Evolutionary conservation across 2,113 vertebrate species (phyloP).

Genomic region (Bombycilla garrulus): DNA sequence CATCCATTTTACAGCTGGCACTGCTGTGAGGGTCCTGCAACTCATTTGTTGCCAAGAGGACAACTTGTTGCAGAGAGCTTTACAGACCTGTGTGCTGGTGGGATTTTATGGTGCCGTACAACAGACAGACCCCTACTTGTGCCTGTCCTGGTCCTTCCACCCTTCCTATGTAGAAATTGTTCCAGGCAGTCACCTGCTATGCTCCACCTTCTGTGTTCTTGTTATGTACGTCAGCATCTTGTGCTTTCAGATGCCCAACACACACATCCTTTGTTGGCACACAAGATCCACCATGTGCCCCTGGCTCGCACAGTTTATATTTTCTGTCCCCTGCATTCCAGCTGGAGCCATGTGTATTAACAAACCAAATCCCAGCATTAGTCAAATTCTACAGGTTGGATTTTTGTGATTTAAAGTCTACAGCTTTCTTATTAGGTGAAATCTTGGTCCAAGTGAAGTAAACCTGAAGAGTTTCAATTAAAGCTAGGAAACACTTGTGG

Average conservation of each 20-base stretch:
- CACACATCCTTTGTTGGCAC: neutral
- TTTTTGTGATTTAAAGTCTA: neutral
- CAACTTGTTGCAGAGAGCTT: rapidly evolving
- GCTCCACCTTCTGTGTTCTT: neutral
- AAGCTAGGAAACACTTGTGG: neutral
- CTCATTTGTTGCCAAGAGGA: neutral
- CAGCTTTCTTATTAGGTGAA: neutral
- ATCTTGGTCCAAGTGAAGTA: neutral
- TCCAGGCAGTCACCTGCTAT: neutral
- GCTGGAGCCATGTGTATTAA: neutral
- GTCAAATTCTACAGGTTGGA: neutral
- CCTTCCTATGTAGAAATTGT: neutral
- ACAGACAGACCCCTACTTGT: neutral
- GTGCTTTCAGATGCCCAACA: neutral
- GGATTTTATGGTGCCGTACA: neutral
- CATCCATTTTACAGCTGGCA: neutral
- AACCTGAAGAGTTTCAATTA: neutral
- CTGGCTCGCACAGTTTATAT: neutral
- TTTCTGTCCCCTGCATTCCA: neutral
- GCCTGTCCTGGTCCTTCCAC: neutral
- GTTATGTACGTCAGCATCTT: neutral
- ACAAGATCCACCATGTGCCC: neutral
- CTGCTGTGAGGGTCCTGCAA: rapidly evolving
- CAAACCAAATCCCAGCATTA: neutral
- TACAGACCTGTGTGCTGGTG: neutral